Percentiles rank a stretch among this genome's conserved stretches.
These are phyloP conservation scores for Pachypeltis micranthus DNA, from an alignment of 1,140 invertebrate genomes.

Conservation along the genomic window DNA sequence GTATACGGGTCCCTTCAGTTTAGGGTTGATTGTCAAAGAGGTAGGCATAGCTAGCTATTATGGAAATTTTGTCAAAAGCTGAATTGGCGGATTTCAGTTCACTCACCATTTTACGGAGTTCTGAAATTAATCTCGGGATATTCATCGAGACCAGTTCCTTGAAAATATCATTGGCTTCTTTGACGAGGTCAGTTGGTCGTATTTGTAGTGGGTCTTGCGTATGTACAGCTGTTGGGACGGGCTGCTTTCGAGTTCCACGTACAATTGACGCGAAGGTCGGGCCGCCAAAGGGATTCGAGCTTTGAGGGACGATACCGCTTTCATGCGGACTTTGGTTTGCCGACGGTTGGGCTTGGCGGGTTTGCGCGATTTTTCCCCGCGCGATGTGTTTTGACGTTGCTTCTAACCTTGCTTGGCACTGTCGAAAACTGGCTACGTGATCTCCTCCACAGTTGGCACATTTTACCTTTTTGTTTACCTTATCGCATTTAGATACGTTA, in stretches of 20 bases:
- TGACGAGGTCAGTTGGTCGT: too few relatives aligned
- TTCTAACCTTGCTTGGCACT: too few relatives aligned
- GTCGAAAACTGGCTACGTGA: too few relatives aligned
- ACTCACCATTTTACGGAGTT: not conserved
- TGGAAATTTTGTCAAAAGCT: not conserved
- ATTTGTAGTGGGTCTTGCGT: not conserved
- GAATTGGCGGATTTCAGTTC: not conserved
- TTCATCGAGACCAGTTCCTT: not conserved
- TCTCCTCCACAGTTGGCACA: too few relatives aligned
- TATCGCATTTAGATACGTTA: too few relatives aligned
- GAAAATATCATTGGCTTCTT: not conserved
- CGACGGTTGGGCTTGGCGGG: too few relatives aligned
- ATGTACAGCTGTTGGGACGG: not conserved
- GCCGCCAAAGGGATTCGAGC: not conserved
- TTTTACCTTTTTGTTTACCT: too few relatives aligned
- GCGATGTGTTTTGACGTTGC: too few relatives aligned
- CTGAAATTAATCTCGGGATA: not conserved
- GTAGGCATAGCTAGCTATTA: not conserved
- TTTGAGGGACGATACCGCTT: too few relatives aligned
- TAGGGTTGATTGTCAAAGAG: not conserved
- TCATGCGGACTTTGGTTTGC: too few relatives aligned
- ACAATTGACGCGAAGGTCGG: not conserved
- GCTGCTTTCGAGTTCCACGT: not conserved
- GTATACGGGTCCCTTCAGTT: not conserved
- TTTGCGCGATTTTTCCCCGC: too few relatives aligned